Conservation (phyloP, 2,888 invertebrate species). For the Acholoe squamosa region DNA sequence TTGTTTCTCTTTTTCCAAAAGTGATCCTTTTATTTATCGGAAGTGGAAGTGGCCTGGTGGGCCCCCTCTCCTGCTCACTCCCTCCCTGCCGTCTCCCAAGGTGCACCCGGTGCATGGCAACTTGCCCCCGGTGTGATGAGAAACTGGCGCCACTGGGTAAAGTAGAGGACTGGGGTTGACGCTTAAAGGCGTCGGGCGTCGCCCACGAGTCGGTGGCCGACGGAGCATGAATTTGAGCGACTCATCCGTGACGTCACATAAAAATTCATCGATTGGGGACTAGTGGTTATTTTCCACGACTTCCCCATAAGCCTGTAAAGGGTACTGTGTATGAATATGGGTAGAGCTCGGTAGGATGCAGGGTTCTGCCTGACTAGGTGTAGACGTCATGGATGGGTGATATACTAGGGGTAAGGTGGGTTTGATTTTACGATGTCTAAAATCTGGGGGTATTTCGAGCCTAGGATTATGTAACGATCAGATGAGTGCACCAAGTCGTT, state of each 20-base stretch:
- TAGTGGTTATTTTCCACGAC: not conserved
- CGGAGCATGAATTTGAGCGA: not conserved
- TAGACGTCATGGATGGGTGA: too few species aligned
- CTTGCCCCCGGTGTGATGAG: not conserved
- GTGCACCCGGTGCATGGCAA: not conserved
- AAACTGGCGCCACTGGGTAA: slow-evolving; percentile 15
- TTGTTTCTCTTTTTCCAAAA: not conserved
- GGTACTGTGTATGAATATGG: not conserved
- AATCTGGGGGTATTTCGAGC: too few species aligned
- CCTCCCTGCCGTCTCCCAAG: not conserved
- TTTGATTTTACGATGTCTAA: too few species aligned
- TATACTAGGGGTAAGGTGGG: too few species aligned
- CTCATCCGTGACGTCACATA: slow-evolving; percentile 29
- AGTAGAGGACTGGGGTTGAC: not conserved
- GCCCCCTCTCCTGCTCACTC: too few species aligned
- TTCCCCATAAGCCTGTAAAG: not conserved
- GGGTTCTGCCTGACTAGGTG: too few species aligned
- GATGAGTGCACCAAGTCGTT: too few species aligned
- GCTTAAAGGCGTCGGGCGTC: not conserved
- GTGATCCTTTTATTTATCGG: slow-evolving; percentile 6
- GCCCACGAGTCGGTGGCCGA: not conserved
- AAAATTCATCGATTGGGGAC: slow-evolving; percentile 6
- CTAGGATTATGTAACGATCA: too few species aligned
- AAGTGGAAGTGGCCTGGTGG: slow-evolving; percentile 9
- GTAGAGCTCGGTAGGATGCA: too few species aligned